Percentiles rank a stretch among this genome's conserved stretches.
Evolutionary conservation across 2,888 invertebrate genomes (phyloP).

Genomic region (Drosophila maculinotata): DNA sequence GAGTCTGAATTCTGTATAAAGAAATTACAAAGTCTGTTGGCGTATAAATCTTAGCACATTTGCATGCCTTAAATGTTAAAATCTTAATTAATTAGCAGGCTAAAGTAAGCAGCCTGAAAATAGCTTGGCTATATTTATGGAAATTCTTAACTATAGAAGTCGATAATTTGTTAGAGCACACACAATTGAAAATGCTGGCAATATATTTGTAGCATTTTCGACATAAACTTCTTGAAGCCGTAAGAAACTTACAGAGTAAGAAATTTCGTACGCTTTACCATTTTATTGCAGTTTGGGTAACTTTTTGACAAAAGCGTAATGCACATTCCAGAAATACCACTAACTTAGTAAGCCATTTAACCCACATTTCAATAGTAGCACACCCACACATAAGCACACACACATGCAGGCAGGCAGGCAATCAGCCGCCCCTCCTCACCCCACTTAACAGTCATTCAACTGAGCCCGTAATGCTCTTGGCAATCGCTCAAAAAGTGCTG

Average conservation of each 20-base stretch:
- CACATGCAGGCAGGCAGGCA: not conserved
- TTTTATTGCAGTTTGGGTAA: slow-evolving; percentile 32
- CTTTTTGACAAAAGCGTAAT: slow-evolving; percentile 41
- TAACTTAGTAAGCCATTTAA: slow-evolving; percentile 46
- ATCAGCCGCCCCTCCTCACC: not conserved
- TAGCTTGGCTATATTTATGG: not conserved
- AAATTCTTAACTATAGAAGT: not conserved
- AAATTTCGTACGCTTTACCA: slow-evolving; percentile 7
- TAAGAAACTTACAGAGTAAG: slow-evolving; percentile 6
- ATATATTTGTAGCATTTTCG: not conserved
- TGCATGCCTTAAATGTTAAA: not conserved
- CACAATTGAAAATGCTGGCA: not conserved
- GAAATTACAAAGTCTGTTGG: not conserved
- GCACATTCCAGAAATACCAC: slow-evolving; percentile 29
- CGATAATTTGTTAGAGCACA: not conserved
- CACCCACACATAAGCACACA: slow-evolving; percentile 1
- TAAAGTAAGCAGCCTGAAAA: not conserved
- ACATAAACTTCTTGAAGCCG: not conserved
- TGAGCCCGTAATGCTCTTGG: slow-evolving; percentile 46
- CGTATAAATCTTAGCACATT: slow-evolving; percentile 42
- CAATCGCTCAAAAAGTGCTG: slow-evolving; percentile 69
- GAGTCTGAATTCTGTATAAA: slow-evolving; percentile 9
- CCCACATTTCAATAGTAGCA: slow-evolving; percentile 34
- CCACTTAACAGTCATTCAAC: slow-evolving; percentile 8
- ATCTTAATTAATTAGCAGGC: slow-evolving; percentile 17